Conservation (phyloP, 2,113 vertebrate genomes). For the Cygnus atratus region DNA sequence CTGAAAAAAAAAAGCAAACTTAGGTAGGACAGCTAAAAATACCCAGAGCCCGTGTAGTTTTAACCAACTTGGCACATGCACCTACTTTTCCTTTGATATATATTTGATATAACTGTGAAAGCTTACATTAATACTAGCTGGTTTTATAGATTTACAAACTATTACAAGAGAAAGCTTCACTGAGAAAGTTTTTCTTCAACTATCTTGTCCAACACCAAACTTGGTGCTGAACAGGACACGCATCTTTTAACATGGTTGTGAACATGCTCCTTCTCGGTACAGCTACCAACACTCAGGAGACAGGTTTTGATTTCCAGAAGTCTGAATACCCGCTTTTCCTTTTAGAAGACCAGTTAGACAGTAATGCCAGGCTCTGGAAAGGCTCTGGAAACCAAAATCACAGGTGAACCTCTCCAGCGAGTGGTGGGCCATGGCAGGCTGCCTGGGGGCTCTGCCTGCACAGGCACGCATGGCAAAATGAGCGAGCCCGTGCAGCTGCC, state of each 20-base stretch:
- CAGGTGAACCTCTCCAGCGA: rapidly evolving
- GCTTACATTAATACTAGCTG: neutral
- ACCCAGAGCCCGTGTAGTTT: neutral
- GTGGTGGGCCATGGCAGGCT: neutral
- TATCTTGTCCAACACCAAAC: neutral
- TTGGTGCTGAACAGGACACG: rapidly evolving
- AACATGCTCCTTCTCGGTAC: neutral
- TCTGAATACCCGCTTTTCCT: neutral
- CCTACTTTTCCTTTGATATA: neutral
- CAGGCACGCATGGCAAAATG: rapidly evolving
- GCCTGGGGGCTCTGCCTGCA: neutral
- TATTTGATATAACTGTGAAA: neutral
- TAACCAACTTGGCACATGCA: neutral
- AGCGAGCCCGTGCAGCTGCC: rapidly evolving
- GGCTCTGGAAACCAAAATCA: neutral
- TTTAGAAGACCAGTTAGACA: neutral
- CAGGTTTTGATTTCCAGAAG: neutral
- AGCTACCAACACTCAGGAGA: neutral
- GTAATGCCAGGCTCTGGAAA: neutral
- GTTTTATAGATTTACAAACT: neutral
- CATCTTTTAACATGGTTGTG: neutral
- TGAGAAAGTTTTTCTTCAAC: neutral
- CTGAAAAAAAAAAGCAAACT: neutral
- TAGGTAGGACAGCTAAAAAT: neutral
- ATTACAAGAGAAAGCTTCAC: neutral